Conservation (phyloP, 2,888 invertebrate genomes). For the Hanleya hanleyi region DNA sequence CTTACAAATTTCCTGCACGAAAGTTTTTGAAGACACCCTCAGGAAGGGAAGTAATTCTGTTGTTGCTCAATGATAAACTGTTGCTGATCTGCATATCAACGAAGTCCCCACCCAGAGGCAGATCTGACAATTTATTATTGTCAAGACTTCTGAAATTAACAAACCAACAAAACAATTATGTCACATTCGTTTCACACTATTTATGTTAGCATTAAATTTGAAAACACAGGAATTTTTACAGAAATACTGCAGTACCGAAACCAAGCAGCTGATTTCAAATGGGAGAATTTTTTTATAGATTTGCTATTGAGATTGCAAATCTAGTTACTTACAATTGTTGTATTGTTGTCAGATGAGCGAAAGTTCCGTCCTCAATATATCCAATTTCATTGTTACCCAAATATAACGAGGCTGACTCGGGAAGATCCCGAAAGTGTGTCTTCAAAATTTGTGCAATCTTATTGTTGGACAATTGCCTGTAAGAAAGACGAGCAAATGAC, state of each 20-base stretch:
- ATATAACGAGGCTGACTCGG: conserved; percentile 13
- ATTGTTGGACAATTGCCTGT: conserved; percentile 49
- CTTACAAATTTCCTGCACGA: conserved; percentile 30
- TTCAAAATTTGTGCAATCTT: conserved; percentile 37
- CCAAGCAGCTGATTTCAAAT: no score
- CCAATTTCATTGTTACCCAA: conserved; percentile 52
- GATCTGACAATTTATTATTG: conserved; percentile 46
- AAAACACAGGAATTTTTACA: no score
- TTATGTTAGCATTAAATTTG: no score
- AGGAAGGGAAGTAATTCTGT: conserved; percentile 49
- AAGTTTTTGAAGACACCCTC: conserved; percentile 44
- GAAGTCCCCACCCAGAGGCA: conserved; percentile 55
- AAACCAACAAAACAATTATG: no score
- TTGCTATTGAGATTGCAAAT: no score
- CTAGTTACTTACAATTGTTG: conserved; percentile 48
- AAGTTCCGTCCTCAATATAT: conserved; percentile 61
- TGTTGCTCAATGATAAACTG: conserved; percentile 36
- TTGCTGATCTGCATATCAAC: conserved; percentile 38
- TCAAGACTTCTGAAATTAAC: conserved; percentile 45
- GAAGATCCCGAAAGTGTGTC: conserved; percentile 29
- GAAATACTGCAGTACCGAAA: no score
- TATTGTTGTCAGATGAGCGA: conserved; percentile 48
- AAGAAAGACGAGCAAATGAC: background rate
- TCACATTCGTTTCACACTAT: no score
- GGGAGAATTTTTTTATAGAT: no score